Evolutionary conservation across 1,140 invertebrate genomes (phyloP), one percentile per base, ranked within the genome.

Genomic region (Drosophila mojavensis): DNA sequence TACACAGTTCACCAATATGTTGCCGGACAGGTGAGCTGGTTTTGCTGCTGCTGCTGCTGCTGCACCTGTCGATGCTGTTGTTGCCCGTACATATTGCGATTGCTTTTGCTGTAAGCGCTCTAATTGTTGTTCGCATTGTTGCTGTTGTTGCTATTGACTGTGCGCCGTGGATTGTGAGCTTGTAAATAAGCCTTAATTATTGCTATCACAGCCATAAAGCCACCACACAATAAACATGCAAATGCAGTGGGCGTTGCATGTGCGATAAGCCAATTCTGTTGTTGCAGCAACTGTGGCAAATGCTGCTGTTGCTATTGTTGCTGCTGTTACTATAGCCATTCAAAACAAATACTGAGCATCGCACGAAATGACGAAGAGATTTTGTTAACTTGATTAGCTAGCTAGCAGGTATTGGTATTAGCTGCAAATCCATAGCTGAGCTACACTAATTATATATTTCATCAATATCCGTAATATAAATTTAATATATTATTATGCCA

Each of bases 171-270:
- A 82, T 77, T 83, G 69, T 74, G 76, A 88, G 79, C 76, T 74
- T 88, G 79, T 83, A 89, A 88, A 89, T 88, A 79, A 89, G 79
- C 83, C 84, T 88, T 88, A 88, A 88, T 88, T 88, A 88, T 88
- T 74, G 83, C 77, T 64, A 83, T 88, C 79, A 78, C 83, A 79
- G 79, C 84, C 84, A 77, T 83, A 88, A 89, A 80, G 84, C 77
- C 84, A 89, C 79, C 84, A 72, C 83, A 88, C 80, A 88, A 83
- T 88, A 89, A 88, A 88, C 79, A 88, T 88, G 83, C 83, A 88
- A 83, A 88, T 83, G 59, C 83, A 78, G 72, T 73, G 65, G 71
- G 65, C 65, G 71, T 69, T 36, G 51, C 13, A 62, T 74, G 65
- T 50, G 36, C 43, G 71, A 56, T 69, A 74, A 74, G 65, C 71